These are phyloP conservation scores for Zootermopsis nevadensis DNA, from an alignment of 2,888 invertebrate species.

Conservation along the genomic window DNA sequence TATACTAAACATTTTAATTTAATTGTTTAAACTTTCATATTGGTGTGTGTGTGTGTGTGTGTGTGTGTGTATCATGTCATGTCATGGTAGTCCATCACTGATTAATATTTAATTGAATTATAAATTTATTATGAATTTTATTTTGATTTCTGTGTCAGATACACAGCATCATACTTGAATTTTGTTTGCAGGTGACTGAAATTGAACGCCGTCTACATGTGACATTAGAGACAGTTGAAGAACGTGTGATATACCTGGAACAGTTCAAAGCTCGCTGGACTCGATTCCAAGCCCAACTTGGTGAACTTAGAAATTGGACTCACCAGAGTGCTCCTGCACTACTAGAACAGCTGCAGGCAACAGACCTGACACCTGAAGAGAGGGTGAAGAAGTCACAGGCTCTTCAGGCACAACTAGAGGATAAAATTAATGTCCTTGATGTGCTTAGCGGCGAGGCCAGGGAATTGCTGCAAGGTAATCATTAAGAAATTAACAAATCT, in stretches of 20 bases:
- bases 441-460: conserved; percentile 81
- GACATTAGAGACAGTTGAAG: conserved; percentile 84
- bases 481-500: no score
- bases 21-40: no score
- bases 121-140: no score
- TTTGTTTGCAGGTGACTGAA: conserved; percentile 67
- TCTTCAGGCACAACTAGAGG: conserved; percentile 79
- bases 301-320: conserved; percentile 84
- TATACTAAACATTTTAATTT: no score
- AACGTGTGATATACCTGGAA: conserved; percentile 82
- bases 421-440: conserved; percentile 79
- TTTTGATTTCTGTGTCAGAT: no score
- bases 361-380: conserved; percentile 86
- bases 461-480: conserved; percentile 70
- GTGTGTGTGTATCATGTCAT: not conserved
- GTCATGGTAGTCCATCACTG: not conserved
- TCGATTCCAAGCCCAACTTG: conserved; percentile 79
- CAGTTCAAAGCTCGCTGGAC: conserved; percentile 86
- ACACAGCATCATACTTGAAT: no score
- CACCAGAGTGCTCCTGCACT: conserved; percentile 80
- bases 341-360: conserved; percentile 79
- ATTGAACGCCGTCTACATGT: conserved; percentile 80
- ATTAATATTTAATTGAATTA: no score
- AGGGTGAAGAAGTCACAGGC: conserved; percentile 80
- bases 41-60: no score